Evolutionary conservation across 2,888 invertebrate genomes (phyloP), one percentile per base, ranked within the genome.

Genomic region (Agelastica alni): DNA sequence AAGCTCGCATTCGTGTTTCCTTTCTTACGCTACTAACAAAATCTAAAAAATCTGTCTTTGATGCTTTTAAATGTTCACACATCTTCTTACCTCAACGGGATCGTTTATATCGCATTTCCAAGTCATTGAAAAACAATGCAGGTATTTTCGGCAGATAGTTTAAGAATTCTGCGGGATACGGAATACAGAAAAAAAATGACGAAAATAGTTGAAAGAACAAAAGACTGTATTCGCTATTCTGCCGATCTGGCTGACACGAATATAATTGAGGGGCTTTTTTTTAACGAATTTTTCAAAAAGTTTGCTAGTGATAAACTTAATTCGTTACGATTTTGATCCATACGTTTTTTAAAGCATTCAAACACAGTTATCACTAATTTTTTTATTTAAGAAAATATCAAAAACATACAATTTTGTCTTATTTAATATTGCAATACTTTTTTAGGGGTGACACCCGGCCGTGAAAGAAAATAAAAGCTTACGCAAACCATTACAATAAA

Each of bases 1-100:
- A 12, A 48, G 37, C 52, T 49, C 56, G 42, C 51, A 54, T 58
- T 53, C 37, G 62, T 48, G 61, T 59, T 54, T 46, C 55, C 58
- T 58, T 56, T 56, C 60, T 61, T 61, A 60, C 57, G 48, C 42
- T 34, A 43, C 53, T 55, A 51, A 51, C 55, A 56, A 56, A 61
- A 60, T 53, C 58, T n/a, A 67, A 69, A 69, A 69, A 69, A 65
- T 66, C 63, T 66, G 68, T 69, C 67, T 69, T 67, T 64, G 68
- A 66, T 66, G 65, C 63, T 64, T 62, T 52, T 51, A 61, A 64
- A 61, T 65, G 64, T 68, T 67, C 64, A 62, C 66, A 65, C 69
- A 67, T 68, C 64, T 61, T 59, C 63, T 60, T 57, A 53, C 52
- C 56, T 58, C 32, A 51, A 53, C 53, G 37, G 51, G 61, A 61